Evolutionary conservation across 2,113 vertebrate genomes (phyloP), one percentile per base, ranked within the genome.

Genomic region (Cynocephalus volans): DNA sequence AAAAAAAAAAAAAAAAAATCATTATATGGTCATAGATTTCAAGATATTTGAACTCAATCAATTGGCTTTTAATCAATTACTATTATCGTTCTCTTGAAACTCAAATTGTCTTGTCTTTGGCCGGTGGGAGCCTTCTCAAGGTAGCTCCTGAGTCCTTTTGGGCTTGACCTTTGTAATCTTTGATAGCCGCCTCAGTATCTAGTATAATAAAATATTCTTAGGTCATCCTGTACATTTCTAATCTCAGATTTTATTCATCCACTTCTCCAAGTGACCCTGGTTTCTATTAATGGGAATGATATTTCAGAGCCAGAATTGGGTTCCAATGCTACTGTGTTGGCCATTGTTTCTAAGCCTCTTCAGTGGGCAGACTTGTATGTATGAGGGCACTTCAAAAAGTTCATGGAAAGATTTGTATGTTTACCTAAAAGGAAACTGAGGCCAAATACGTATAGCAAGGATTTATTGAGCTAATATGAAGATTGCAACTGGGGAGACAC

Each of bases 331-430:
- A 54, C 5, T 90, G 67, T 2, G 19, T 64, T 56, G 56, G 23
- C 17, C 13, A 72, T 91, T 96, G 8, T 65, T 91, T 97, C 56
- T 73, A 89, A 89, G 84, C 65, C 17, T 96, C 6, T 93, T 82
- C 36, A 62, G 41, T 62, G 67, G 81, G 36, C 2, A 92, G 50
- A 83, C 45, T 95, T 9, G 8, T 36, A 75, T 67, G 33, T 75
- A 62, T 23, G 33, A 41, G 41, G 41, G 41, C 41, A 41, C 41
- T 41, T 41, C 41, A 41, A 41, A 41, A 41, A 41, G 41, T 41
- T 41, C 41, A 41, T 4, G 41, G 41, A 41, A 41, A 41, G 41
- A 41, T 41, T 41, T 41, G 41, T 41, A 41, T 41, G 41, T 41
- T 41, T 41, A 41, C 41, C 41, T 41, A 41, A 41, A 41, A 41